Base-by-base conservation (phyloP, 2,797 vertebrate species). In the Acanthurus tractus region DNA sequence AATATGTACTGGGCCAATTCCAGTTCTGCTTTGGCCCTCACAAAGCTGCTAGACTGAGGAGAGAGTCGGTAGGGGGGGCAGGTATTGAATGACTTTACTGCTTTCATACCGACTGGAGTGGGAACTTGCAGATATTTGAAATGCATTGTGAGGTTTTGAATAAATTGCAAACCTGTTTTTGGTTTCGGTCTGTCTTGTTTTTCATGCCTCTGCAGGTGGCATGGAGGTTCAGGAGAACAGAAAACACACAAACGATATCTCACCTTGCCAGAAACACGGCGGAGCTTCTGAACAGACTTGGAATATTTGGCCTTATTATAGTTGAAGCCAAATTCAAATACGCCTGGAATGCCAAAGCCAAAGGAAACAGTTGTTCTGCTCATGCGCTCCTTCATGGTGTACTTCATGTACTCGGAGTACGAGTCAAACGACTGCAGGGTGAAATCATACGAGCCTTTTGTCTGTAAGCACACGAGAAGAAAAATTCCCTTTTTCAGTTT, bases 401-500 rank as follows among this genome's bases (percentile, higher is more conserved):
- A 79, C 6, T 64, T 75, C 83, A 93, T 95, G 83, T 94, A 99
- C 57, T 94, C 90, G 15, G 92, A 93, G 82, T 97, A 98, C 0
- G 97, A 95, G 0, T 96, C 89, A 38, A 96, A 96, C 38, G 94
- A 88, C 73, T 90, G 78, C 74, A 97, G 44, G 0, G 62, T 90
- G 86, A 98, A 98, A 85, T 97, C 95, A 42, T 95, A 96, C 40
- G 95, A 94, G 76, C 97, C 96, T 95, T 92, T 96, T 42, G 96
- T 97, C 98, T 99, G 94, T 81, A 90, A 56, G 85, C 81, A 86
- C 55, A 72, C 40, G 70, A 90, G 74, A 9, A 34, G 20, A 1
- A 0, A 63, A 25, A 46, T 14, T 5, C 34, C 6, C 3, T 17
- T 8, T 63, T 38, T 29, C n/a, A 67, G 3, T 63, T 8, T 42